Base-by-base conservation (phyloP, 2,797 vertebrate genomes). In the Cryptoblepharus egeriae region DNA sequence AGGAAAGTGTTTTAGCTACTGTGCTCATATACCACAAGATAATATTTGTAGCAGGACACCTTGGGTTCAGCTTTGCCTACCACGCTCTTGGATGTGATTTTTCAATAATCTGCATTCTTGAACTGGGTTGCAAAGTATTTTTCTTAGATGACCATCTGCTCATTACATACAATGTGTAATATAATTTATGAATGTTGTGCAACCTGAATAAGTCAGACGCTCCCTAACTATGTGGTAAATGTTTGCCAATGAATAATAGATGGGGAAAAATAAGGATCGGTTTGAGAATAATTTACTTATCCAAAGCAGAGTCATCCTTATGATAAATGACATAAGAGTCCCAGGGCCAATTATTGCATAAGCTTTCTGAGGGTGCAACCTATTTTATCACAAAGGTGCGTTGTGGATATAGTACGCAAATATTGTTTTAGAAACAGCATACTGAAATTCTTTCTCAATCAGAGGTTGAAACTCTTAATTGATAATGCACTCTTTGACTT, bases 401-500 rank as follows among this genome's bases (percentile, higher is more conserved):
- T 45, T 83, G 81, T 63, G 70, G 71, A 67, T 65, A 80, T 81
- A 86, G 32, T 32, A 5, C 83, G 77, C n/a, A 76, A 90, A 74
- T 24, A 75, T 61, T 37, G 87, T 28, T 58, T 85, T 88, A 88
- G 90, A 91, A 10, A 64, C 55, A 67, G 11, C 58, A 73, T 60
- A 82, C 22, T n/a, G 78, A 89, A 86, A 88, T 88, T 82, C 79
- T 60, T 70, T 7, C 80, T 60, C 45, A 52, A 52, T 83, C 45
- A 57, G 89, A 86, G 87, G 77, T 80, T 81, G 37, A 84, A 91
- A 81, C 79, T 79, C 87, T 49, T 81, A 77, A 88, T 89, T 88
- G 80, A 89, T 90, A 90, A 88, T 57, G 79, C 82, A 89, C 90
- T 52, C 77, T 94, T 95, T 95, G 91, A 89, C 76, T 93, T 94